Evolutionary conservation across 2,888 invertebrate species (phyloP), one percentile per base, ranked within the genome.

Genomic region (Eupithecia pulchellata): DNA sequence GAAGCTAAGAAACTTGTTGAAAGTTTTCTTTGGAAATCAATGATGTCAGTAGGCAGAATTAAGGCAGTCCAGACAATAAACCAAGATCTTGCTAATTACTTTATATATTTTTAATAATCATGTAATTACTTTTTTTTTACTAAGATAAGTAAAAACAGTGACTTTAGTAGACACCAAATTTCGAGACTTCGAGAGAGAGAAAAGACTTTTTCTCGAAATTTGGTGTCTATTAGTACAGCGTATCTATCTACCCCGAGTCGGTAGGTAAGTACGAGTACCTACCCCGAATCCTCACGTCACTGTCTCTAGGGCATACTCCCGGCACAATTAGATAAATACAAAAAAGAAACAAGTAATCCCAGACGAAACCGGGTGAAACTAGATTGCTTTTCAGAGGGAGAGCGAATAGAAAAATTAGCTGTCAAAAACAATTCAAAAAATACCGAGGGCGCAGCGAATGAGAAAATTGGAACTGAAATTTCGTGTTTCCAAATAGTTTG

Each of bases 241-340:
- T n/a, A n/a, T n/a, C n/a, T 81, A 29, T 11, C 27, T 55, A 68
- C 61, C 65, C 52, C 36, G 80, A 78, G 79, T 82, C 86, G n/a
- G n/a, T n/a, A n/a, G n/a, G n/a, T n/a, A n/a, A n/a, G n/a, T n/a
- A n/a, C n/a, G n/a, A n/a, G 86, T 81, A 29, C 20, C 27, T 55
- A 68, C 61, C 65, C 52, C 36, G 80, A 78, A 79, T 82, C 86
- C 88, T 89, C 89, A 91, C 89, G 84, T 90, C 88, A 83, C 90
- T 88, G 85, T 91, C 92, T 89, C 91, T 84, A 76, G 91, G 90
- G 93, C 84, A 88, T 88, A 86, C 86, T 86, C 82, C 85, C 84
- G 83, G 85, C 83, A 88, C 90, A 91, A 92, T 93, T 91, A 93
- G 89, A 85, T 87, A 87, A 88, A 89, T 85, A 89, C 87, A 90